Evolutionary conservation across 2,797 vertebrate species (phyloP), one percentile per base, ranked within the genome.

Genomic region (Crotalus adamanteus): DNA sequence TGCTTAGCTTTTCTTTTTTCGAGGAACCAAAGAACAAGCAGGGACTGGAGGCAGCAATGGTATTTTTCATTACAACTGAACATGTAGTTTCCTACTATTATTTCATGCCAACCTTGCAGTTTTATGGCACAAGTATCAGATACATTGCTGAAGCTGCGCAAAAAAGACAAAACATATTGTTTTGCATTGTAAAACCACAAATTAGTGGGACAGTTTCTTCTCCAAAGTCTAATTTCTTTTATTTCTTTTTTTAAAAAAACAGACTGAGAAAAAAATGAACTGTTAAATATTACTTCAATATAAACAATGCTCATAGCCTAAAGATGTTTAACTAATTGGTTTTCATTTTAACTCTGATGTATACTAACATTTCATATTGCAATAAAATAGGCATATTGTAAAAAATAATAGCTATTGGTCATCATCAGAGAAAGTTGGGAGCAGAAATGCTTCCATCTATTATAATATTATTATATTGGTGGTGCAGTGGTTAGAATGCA

Each of bases 51-150:
- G 25, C 12, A 25, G 25, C 51, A 22, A 7, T 59, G 37, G n/a
- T 3, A n/a, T 5, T 60, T 47, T 85, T 53, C 2, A 12, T 90
- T 65, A 55, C 0, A 55, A 51, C 11, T 63, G 47, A 88, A 63
- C 63, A 6, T 3, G 14, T 59, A 20, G 57, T 88, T 42, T 57
- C n/a, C 92, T 93, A 56, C 31, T 53, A 26, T 47, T 47, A 20
- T 91, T 91, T 57, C 57, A 89, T 78, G 89, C 89, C 90, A 89
- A 91, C 47, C 51, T 26, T 55, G 92, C 57, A 85, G 47, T 25
- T 63, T 63, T 60, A 6, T 60, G 31, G 3, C 1, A 5, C 4
- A 6, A 18, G 3, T n/a, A 42, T 11, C n/a, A 87, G 28, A 31
- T 26, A 87, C 16, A 47, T 18, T 92, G 93, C 60, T 78, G 88